Evolutionary conservation across 2,888 invertebrate species (phyloP).

Genomic region (Hypena proboscidalis): DNA sequence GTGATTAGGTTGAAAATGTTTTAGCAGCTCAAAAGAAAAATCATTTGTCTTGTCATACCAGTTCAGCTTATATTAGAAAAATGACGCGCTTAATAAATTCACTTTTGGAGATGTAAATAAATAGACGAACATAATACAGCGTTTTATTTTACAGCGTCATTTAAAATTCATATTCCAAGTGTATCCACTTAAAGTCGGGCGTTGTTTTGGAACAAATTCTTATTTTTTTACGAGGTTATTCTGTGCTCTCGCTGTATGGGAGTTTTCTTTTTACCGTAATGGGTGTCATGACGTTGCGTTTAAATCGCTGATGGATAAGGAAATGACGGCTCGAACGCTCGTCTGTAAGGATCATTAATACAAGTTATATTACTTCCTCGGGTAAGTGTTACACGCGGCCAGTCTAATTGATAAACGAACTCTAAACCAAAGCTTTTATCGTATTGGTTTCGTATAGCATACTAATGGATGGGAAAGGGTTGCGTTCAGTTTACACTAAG

Average conservation of each 20-base stretch:
- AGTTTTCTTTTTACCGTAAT: conserved; percentile 31
- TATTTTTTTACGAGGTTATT: conserved; percentile 27
- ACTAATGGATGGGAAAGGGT: conserved; percentile 65
- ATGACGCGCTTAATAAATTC: neutral
- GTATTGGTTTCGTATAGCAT: conserved; percentile 64
- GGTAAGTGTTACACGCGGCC: conserved; percentile 47
- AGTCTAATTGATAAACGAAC: conserved; percentile 62
- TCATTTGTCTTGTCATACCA: too few relatives aligned
- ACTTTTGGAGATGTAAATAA: neutral
- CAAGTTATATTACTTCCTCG: conserved; percentile 35
- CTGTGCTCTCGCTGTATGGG: conserved; percentile 10
- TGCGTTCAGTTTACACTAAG: conserved; percentile 26
- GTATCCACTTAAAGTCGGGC: conserved; percentile 9
- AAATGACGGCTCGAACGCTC: conserved; percentile 31
- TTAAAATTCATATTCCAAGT: conserved; percentile 24
- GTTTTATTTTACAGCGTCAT: conserved; percentile 8
- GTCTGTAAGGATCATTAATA: conserved; percentile 34
- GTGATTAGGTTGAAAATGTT: neutral
- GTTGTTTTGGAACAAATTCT: conserved; percentile 14
- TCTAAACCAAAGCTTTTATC: conserved; percentile 55
- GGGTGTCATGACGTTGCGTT: conserved; percentile 37
- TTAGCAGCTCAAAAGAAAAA: too few relatives aligned
- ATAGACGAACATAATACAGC: neutral
- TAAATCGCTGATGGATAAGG: conserved; percentile 27
- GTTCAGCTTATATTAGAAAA: neutral